Conservation (phyloP, 2,888 invertebrate genomes). For the Calliphora vomitoria region DNA sequence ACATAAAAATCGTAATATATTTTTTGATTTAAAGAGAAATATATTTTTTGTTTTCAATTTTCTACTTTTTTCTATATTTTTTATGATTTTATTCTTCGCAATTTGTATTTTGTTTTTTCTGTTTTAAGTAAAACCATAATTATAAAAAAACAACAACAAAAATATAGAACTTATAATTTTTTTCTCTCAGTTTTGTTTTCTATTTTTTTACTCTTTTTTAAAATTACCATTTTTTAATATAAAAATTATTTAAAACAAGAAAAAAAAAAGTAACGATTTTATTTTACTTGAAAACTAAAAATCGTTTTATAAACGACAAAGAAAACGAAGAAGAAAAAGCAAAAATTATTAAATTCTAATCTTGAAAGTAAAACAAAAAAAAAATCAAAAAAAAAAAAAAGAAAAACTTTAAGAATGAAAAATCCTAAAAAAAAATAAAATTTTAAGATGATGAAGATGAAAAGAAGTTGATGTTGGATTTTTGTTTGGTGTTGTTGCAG, state of each 20-base stretch:
- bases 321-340: constrained; percentile 75
- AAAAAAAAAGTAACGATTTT: constrained; percentile 54
- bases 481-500: constrained; percentile 94
- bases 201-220: constrained; percentile 68
- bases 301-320: constrained; percentile 74
- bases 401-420: constrained; percentile 71
- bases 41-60: constrained; percentile 67
- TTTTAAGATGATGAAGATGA: constrained; percentile 79
- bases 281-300: constrained; percentile 51
- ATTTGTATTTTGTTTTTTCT: constrained; percentile 60
- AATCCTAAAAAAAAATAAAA: constrained; percentile 76
- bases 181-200: constrained; percentile 69
- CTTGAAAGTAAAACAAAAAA: constrained; percentile 72
- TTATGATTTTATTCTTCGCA: constrained; percentile 69
- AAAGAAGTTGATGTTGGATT: constrained; percentile 95
- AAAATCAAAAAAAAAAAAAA: constrained; percentile 73
- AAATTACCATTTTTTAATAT: constrained; percentile 49
- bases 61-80: constrained; percentile 69
- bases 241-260: constrained; percentile 53
- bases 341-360: constrained; percentile 76
- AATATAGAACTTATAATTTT: constrained; percentile 71
- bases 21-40: constrained; percentile 60
- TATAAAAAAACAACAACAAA: constrained; percentile 61
- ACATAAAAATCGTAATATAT: constrained; percentile 50
- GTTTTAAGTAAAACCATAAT: constrained; percentile 66